Evolutionary conservation across 1,140 invertebrate genomes (phyloP).

Genomic region (Dysdera silvatica): DNA sequence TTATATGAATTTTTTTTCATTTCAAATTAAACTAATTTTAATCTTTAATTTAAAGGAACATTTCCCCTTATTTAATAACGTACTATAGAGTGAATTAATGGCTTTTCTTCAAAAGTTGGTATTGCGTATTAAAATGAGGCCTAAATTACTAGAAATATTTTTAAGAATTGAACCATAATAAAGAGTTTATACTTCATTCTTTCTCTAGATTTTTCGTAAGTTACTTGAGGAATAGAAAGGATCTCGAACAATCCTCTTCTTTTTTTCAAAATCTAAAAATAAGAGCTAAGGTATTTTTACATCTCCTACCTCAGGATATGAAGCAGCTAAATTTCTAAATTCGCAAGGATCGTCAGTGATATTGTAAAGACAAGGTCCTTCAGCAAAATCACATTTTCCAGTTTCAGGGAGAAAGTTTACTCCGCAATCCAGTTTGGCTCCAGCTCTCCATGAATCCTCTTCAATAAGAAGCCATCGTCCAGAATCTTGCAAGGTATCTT

Average conservation of each 20-base stretch:
- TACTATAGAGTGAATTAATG: too few species aligned
- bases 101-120: too few species aligned
- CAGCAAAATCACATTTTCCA: slow-evolving; percentile 20
- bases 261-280: background rate
- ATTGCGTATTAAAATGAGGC: too few species aligned
- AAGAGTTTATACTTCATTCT: background rate
- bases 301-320: slow-evolving; percentile 30
- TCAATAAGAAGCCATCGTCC: slow-evolving; percentile 25
- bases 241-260: background rate
- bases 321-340: slow-evolving; percentile 40
- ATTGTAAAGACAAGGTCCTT: slow-evolving; percentile 31
- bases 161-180: background rate
- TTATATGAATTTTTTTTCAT: too few species aligned
- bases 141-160: background rate
- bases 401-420: slow-evolving; percentile 22
- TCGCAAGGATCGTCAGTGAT: slow-evolving; percentile 44
- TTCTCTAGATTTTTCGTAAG: background rate
- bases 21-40: too few species aligned
- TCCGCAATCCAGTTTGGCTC: slow-evolving; percentile 1
- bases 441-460: slow-evolving; percentile 11
- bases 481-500: slow-evolving; percentile 34
- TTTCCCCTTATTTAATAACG: too few species aligned
- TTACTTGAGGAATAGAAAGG: background rate
- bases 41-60: too few species aligned
- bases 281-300: background rate